Evolutionary conservation across 37 sponge, comb jelly and placozoan genomes (phyloP).

Genomic region (Chondrilla cf. caribensis): DNA sequence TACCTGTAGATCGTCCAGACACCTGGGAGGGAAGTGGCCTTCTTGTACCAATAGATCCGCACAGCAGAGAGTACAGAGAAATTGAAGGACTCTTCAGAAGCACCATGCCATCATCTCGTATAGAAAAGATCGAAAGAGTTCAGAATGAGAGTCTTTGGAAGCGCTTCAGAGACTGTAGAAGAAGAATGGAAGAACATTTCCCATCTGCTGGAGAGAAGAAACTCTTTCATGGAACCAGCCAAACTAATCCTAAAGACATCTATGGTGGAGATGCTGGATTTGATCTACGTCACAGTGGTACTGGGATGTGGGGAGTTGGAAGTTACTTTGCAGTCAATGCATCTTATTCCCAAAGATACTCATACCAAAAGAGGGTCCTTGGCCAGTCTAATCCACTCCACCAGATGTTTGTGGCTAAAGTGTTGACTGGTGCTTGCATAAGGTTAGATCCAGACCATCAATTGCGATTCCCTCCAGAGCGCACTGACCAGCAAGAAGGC

Average conservation of each 20-base stretch:
- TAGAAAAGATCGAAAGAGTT: slow-evolving; percentile 43
- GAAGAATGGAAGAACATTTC: slow-evolving; percentile 18
- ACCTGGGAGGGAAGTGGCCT: background rate
- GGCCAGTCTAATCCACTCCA: background rate
- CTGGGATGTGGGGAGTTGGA: slow-evolving; percentile 68
- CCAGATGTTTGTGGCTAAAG: slow-evolving; percentile 54
- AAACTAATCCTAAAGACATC: slow-evolving; percentile 37
- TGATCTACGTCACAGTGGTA: slow-evolving; percentile 47
- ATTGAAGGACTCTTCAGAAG: slow-evolving; percentile 12
- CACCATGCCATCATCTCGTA: slow-evolving; percentile 30
- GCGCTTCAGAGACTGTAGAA: slow-evolving; percentile 29
- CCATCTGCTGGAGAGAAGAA: slow-evolving; percentile 10
- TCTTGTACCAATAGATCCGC: background rate
- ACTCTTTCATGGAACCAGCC: slow-evolving; percentile 64
- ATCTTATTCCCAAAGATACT: slow-evolving; percentile 44
- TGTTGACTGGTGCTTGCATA: slow-evolving; percentile 46
- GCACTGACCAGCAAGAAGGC: background rate
- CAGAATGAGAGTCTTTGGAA: slow-evolving; percentile 61
- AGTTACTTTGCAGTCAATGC: slow-evolving; percentile 79
- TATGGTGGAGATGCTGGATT: slow-evolving; percentile 53
- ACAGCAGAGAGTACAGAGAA: slow-evolving; percentile 24
- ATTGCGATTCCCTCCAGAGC: slow-evolving; percentile 31
- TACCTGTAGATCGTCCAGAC: background rate
- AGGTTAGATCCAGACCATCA: slow-evolving; percentile 3
- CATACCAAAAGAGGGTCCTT: background rate